Evolutionary conservation across 2,113 vertebrate genomes (phyloP).

Genomic region (Neoarius graeffei): DNA sequence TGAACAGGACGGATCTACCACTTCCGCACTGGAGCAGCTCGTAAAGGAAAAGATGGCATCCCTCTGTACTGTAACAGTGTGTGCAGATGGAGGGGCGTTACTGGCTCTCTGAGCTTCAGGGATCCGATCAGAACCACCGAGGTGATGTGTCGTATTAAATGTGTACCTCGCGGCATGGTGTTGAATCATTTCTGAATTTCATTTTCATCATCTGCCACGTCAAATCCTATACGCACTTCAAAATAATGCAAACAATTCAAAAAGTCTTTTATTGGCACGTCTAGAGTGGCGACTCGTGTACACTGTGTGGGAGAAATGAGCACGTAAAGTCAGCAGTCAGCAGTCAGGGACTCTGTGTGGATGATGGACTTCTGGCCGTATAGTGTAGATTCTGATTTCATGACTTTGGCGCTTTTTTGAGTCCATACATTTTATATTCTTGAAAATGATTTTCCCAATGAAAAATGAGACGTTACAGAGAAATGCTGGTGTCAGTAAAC

Average conservation of each 20-base stretch:
- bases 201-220: slow-evolving; percentile 5
- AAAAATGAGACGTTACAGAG: too few relatives aligned
- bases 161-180: neutral
- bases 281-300: neutral
- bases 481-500: too few relatives aligned
- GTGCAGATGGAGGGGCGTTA: neutral
- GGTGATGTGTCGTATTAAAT: neutral
- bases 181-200: neutral
- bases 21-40: neutral
- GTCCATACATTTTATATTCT: too few relatives aligned
- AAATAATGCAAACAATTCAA: neutral
- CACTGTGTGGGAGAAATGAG: neutral
- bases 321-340: neutral
- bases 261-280: neutral
- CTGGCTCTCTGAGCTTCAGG: neutral
- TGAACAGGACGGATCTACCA: neutral
- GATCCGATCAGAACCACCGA: neutral
- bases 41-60: neutral
- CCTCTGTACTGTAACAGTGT: neutral
- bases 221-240: neutral
- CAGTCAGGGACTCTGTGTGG: neutral
- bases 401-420: neutral
- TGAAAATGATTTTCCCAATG: too few relatives aligned
- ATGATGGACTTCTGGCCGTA: neutral
- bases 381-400: neutral